A percentile compares a stretch with the other conserved stretches of the same genome.
Evolutionary conservation across 2,113 vertebrate genomes (phyloP).

Genomic region (Notechis scutatus): DNA sequence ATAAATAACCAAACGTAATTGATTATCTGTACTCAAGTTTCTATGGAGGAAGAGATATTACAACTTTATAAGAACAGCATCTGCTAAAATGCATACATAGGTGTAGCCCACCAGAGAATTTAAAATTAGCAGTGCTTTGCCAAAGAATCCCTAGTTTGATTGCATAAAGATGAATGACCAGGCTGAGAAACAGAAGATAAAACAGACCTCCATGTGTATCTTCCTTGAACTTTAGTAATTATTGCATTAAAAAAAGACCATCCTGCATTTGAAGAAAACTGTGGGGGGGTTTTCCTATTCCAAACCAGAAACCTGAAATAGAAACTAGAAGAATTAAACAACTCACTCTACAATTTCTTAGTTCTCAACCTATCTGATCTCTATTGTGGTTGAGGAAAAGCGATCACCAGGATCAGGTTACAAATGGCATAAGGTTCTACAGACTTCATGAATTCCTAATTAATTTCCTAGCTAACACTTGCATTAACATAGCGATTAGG

Average conservation of each 20-base stretch:
- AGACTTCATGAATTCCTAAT: slow-evolving; percentile 17
- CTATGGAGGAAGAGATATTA: not conserved
- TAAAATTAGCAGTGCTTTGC: not conserved
- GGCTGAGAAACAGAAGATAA: slow-evolving; percentile 35
- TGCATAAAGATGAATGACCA: slow-evolving; percentile 27
- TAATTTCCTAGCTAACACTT: slow-evolving; percentile 20
- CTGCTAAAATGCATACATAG: not conserved
- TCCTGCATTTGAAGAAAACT: slow-evolving; percentile 5
- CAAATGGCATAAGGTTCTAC: slow-evolving; percentile 1
- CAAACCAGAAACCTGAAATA: slow-evolving; percentile 30
- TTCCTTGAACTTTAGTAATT: slow-evolving; percentile 35
- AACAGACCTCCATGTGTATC: slow-evolving; percentile 35
- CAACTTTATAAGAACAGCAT: not conserved
- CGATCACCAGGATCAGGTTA: not conserved
- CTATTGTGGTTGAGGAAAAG: not conserved
- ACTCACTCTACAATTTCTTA: not conserved
- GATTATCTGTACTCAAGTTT: not conserved
- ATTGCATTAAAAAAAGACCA: fast-evolving
- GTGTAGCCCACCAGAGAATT: not conserved
- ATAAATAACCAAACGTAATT: not conserved
- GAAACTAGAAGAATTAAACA: fast-evolving
- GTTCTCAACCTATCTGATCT: fast-evolving
- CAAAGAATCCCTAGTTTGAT: not conserved
- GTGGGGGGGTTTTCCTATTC: not conserved
- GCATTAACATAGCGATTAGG: slow-evolving; percentile 37